These are phyloP conservation scores for Hypselothyrea guttata DNA, from an alignment of 2,888 invertebrate species.

Conservation along the genomic window DNA sequence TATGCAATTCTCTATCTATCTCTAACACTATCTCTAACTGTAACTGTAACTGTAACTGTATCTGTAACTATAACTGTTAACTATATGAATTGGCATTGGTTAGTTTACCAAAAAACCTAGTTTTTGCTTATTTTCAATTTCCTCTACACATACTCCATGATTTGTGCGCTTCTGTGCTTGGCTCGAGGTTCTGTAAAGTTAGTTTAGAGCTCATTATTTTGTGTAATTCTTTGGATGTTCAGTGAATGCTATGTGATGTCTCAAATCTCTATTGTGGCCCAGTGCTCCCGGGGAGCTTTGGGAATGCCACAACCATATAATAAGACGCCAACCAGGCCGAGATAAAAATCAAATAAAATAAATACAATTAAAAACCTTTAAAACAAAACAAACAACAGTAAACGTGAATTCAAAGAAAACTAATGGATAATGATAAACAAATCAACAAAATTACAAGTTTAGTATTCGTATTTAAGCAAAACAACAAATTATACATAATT, in stretches of 20 bases:
- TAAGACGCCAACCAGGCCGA: conserved; percentile 39
- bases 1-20: conserved; percentile 21
- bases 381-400: conserved; percentile 32
- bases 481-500: conserved; percentile 77
- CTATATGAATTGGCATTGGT: conserved; percentile 28
- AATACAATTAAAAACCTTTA: too few relatives aligned
- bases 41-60: conserved; percentile 22
- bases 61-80: too few relatives aligned
- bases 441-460: conserved; percentile 73
- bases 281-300: conserved; percentile 66
- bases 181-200: conserved; percentile 61
- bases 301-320: conserved; percentile 22
- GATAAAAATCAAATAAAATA: conserved; percentile 42
- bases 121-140: too few relatives aligned
- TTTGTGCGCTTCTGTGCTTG: conserved; percentile 50
- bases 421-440: conserved; percentile 43
- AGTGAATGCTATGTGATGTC: conserved; percentile 74
- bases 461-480: conserved; percentile 76
- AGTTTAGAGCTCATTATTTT: conserved; percentile 51
- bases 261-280: conserved; percentile 71
- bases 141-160: too few relatives aligned
- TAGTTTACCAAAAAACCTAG: too few relatives aligned
- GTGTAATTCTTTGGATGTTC: conserved; percentile 35
- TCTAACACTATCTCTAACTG: conserved; percentile 14
- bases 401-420: conserved; percentile 12